Base-by-base conservation (phyloP, 1,140 invertebrate species). In the Heliconius congener region DNA sequence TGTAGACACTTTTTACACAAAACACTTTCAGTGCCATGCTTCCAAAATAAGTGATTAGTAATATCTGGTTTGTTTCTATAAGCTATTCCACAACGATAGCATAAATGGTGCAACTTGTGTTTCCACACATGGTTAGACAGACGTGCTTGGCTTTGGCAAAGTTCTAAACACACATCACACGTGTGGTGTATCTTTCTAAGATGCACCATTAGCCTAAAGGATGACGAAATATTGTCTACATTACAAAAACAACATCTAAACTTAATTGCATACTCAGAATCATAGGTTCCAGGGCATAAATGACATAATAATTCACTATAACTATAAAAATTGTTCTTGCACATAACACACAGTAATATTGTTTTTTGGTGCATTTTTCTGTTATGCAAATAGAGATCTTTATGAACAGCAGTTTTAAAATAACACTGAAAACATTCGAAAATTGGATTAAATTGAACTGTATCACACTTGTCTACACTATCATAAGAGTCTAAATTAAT, bases 31-130 rank as follows among this genome's bases (percentile, higher is more conserved):
- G 97, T 98, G 18, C 97, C 97, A 90, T 98, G 97, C 89, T 98
- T 98, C 98, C 97, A 98, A 89, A 98, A 98, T 57, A 98, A 92
- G 95, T 98, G 97, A 86, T 97, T 97, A 52, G 96, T 97, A 73
- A 98, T 98, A 85, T 98, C 97, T 57, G 96, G 96, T 90, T 98
- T 98, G 90, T 98, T 98, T 74, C 97, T 95, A 90, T 98, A 98
- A 6, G 97, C 96, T 82, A 98, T 97, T 37, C 96, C 97, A 92
- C 97, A 98, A 57, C 97, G 96, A 90, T 98, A 98, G 89, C 98
- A 98, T 27, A 98, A 91, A 92, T 98, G 97, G 91, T 97, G 96
- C 42, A 98, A 90, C 91, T 98, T 98, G 88, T 98, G 98, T 89
- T 98, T 98, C 97, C 97, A 98, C 52, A 98, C 97, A 88, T 98